Conservation (phyloP, 2,797 vertebrate species). For the Chaunax sp. region DNA sequence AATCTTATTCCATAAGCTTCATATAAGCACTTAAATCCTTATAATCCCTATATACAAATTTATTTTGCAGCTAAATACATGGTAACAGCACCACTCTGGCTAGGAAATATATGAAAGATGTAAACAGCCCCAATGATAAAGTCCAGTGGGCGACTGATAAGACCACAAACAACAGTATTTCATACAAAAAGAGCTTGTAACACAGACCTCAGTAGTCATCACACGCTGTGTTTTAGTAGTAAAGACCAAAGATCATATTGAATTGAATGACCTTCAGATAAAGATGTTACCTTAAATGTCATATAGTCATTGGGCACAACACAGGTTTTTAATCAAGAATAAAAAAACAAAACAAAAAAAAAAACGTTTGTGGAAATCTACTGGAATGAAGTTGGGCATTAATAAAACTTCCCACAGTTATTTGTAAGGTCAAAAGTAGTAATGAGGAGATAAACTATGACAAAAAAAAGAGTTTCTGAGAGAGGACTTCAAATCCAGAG, state of each 20-base stretch:
- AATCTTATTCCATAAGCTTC: constrained; percentile 85
- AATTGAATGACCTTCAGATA: constrained; percentile 65
- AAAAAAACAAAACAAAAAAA: constrained; percentile 55
- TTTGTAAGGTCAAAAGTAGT: constrained; percentile 68
- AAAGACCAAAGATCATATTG: constrained; percentile 67
- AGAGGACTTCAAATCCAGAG: constrained; percentile 67
- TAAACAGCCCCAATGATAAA: constrained; percentile 83
- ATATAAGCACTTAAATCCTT: constrained; percentile 91
- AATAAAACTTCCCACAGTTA: constrained; percentile 70
- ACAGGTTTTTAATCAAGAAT: constrained; percentile 65
- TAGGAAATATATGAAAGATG: constrained; percentile 82
- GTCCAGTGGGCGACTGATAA: constrained; percentile 82
- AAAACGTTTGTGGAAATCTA: constrained; percentile 64
- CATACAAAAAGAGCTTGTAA: constrained; percentile 80
- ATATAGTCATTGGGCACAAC: constrained; percentile 70
- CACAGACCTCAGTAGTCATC: constrained; percentile 83
- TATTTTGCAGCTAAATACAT: constrained; percentile 88
- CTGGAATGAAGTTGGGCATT: constrained; percentile 78
- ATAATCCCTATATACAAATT: constrained; percentile 95
- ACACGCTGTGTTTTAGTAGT: constrained; percentile 81
- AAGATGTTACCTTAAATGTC: constrained; percentile 68
- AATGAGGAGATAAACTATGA: constrained; percentile 62
- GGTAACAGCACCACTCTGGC: constrained; percentile 84
- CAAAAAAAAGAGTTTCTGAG: constrained; percentile 50
- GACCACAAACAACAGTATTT: constrained; percentile 82